Percentiles rank a stretch among this genome's conserved stretches.
phyloP scores from a whole-genome alignment of 2,888 invertebrate genomes.

The Andrena bicolor region DNA sequence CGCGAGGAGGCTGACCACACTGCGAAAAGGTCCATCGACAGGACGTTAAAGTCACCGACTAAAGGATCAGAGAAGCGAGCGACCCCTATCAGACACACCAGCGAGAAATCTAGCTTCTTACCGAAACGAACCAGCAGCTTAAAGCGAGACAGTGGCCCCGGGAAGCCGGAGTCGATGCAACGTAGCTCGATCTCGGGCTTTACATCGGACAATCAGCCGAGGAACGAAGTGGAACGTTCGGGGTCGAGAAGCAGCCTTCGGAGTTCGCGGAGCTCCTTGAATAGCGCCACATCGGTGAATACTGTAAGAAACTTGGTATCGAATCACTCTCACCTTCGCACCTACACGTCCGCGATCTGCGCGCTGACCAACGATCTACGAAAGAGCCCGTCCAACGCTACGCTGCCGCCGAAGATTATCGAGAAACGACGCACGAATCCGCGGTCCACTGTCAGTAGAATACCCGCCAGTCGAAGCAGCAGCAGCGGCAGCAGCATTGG shows the following conservation, averaged over 20 bases:
- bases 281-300: constrained; percentile 92
- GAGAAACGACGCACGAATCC: constrained; percentile 79
- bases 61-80: constrained; percentile 49
- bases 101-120: constrained; percentile 78
- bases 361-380: constrained; percentile 84
- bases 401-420: constrained; percentile 70
- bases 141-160: constrained; percentile 67
- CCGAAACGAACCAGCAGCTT: constrained; percentile 79
- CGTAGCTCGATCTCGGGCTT: constrained; percentile 32
- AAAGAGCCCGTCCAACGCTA: constrained; percentile 70
- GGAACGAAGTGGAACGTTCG: constrained; percentile 90
- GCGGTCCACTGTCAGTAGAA: constrained; percentile 80
- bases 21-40: not conserved
- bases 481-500: constrained; percentile 88
- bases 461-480: constrained; percentile 87
- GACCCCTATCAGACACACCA: constrained; percentile 55
- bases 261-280: constrained; percentile 93
- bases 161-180: constrained; percentile 36
- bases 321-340: constrained; percentile 85
- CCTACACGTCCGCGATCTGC: constrained; percentile 86
- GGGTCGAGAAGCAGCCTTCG: constrained; percentile 92
- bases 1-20: not conserved
- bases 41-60: constrained; percentile 16
- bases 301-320: constrained; percentile 91
- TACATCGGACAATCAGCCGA: constrained; percentile 45